Conservation (phyloP, 2,797 vertebrate genomes). For the Enteromius viviparus region DNA sequence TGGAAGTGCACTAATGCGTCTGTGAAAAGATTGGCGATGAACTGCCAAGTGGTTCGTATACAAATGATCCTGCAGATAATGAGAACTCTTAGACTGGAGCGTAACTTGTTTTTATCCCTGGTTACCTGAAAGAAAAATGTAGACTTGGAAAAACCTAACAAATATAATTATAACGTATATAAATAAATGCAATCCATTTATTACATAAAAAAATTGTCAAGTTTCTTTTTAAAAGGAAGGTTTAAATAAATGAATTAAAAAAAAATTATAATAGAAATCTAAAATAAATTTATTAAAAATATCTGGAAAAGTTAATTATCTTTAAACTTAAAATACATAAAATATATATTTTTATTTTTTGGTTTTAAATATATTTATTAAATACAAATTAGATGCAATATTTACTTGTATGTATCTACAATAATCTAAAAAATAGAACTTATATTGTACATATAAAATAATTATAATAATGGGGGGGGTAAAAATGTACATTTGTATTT, state of each 20-base stretch:
- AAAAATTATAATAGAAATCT: no score
- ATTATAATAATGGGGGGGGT: background rate
- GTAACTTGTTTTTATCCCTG: background rate
- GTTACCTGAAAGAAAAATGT: background rate
- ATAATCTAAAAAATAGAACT: background rate
- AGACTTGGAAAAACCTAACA: background rate
- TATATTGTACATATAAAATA: background rate
- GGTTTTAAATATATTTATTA: background rate
- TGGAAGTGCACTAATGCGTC: constrained; percentile 74
- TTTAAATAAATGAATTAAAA: background rate
- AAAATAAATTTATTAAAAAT: no score
- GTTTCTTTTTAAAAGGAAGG: background rate
- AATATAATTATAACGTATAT: background rate
- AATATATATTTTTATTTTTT: no score
- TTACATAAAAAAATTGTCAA: background rate
- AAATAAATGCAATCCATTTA: background rate
- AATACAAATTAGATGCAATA: background rate
- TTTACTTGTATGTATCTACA: background rate
- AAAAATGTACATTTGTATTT: no score
- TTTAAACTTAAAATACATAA: background rate
- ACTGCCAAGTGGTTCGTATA: constrained; percentile 61
- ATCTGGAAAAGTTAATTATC: background rate
- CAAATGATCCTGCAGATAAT: constrained; percentile 69
- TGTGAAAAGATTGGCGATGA: constrained; percentile 62
- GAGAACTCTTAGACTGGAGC: constrained; percentile 69